These are phyloP conservation scores for Notarius lentiginosus DNA, from an alignment of 2,113 vertebrate genomes.

Conservation along the genomic window DNA sequence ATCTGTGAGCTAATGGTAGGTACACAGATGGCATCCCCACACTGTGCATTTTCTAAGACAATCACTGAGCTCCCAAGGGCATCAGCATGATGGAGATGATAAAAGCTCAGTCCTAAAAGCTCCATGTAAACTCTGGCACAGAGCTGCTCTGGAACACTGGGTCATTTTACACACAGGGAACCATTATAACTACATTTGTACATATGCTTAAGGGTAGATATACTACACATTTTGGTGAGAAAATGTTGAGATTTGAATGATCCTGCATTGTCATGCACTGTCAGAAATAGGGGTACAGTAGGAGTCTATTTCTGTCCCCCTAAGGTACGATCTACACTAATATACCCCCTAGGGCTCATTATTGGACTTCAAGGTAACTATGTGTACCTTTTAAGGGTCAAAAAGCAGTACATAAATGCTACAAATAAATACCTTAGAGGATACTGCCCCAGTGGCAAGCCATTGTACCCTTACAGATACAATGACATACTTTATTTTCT, in stretches of 20 bases:
- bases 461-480: too few relatives aligned
- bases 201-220: neutral
- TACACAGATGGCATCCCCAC: conserved; percentile 48
- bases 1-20: conserved; percentile 14
- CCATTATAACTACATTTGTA: neutral
- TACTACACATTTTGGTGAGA: neutral
- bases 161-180: neutral
- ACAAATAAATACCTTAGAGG: too few relatives aligned
- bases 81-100: conserved; percentile 43
- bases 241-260: neutral
- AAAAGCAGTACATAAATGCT: too few relatives aligned
- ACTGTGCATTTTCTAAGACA: conserved; percentile 24
- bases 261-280: neutral
- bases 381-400: too few relatives aligned
- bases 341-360: too few relatives aligned
- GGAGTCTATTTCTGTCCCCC: too few relatives aligned
- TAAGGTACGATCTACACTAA: too few relatives aligned
- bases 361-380: too few relatives aligned
- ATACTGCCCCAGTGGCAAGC: too few relatives aligned
- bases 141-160: neutral
- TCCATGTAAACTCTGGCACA: conserved; percentile 34
- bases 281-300: too few relatives aligned
- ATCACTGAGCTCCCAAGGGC: conserved; percentile 42
- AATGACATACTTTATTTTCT: too few relatives aligned
- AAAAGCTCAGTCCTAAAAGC: neutral